Evolutionary conservation across 92 coral and sea anemone species (phyloP), one percentile per base, ranked within the genome.

Genomic region (Porites divaricata): DNA sequence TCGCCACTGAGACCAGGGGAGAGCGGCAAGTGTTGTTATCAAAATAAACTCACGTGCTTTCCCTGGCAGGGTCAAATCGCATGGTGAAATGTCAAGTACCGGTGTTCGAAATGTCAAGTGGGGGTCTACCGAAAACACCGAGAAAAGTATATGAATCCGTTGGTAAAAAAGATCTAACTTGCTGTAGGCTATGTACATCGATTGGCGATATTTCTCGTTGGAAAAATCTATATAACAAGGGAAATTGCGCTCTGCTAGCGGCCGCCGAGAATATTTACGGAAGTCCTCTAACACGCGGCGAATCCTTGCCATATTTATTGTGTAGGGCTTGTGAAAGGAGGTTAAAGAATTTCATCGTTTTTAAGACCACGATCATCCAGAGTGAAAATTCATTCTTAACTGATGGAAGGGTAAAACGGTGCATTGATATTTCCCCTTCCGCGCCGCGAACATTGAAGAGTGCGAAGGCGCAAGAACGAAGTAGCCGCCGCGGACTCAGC

Each of bases 311-410:
- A 21, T 41, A 66, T 66, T 41, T n/a, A 15, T 21, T 66, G 22
- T 66, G 70, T 21, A 66, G 70, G 28, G 45, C 70, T n/a, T 66
- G 74, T 35, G 74, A 69, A 17, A 11, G 74, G 20, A 26, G 74
- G 52, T 17, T 69, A 17, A 69, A 69, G 15, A 69, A 26, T 28
- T 69, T 69, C 52, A 52, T n/a, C n/a, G n/a, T 1, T 8, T 69
- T 69, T 15, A 41, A 69, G 45, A 22, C 45, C 16, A 69, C 41
- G 51, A 69, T 25, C 6, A 11, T 17, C 6, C 51, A 6, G 51
- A 66, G 23, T 9, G 14, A 66, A n/a, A 21, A n/a, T n/a, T 66
- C 28, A 21, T 66, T 66, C 35, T 28, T 28, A 4, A 4, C 35
- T 28, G 35, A 28, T 66, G 7, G 21, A 66, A 66, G 70, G 22